Evolutionary conservation across 2,888 invertebrate genomes (phyloP), one percentile per base, ranked within the genome.

Genomic region (Cryptosula pallasiana): DNA sequence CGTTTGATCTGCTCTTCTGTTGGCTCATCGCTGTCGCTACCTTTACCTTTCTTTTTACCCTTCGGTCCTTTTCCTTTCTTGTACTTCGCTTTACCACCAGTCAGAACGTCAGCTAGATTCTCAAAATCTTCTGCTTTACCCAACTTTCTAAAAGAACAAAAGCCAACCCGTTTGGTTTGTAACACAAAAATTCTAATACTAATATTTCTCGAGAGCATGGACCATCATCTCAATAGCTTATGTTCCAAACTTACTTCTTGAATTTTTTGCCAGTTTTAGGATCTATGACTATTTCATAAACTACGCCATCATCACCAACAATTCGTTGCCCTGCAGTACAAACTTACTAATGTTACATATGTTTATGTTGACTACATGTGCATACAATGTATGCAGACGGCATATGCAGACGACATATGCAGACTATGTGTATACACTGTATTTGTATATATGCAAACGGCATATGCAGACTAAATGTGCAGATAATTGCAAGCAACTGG

Each of bases 241-340:
- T 45, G 20, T 25, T 58, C 13, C n/a, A 27, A 23, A 71, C 80
- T 76, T 78, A 84, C 83, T 80, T 83, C 78, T 82, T 83, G 73
- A 81, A 84, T 72, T 82, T 84, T 73, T 83, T 83, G n/a, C 83
- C 83, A 0, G 83, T 84, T 13, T 83, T 74, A 1, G 82, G 82
- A 75, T 83, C 83, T 1, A 81, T 79, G 0, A 81, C 78, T 0
- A 83, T 78, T 75, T 83, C 83, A 72, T 84, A 83, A 1, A 81
- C 76, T 9, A 78, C 73, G 1, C 83, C 83, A 72, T 83, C 82
- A 74, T 83, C 82, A 1, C 82, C 83, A 2, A 80, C 76, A 1
- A 83, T 78, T 69, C 78, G 73, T 23, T 78, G 76, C 0, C 83
- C 83, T 34, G 79, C 16, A 36, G 13, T 9, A 70, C 5, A 58